Percentiles rank a stretch among this genome's conserved stretches.
Evolutionary conservation across 2,113 vertebrate genomes (phyloP).

Genomic region (Mohoua ochrocephala): DNA sequence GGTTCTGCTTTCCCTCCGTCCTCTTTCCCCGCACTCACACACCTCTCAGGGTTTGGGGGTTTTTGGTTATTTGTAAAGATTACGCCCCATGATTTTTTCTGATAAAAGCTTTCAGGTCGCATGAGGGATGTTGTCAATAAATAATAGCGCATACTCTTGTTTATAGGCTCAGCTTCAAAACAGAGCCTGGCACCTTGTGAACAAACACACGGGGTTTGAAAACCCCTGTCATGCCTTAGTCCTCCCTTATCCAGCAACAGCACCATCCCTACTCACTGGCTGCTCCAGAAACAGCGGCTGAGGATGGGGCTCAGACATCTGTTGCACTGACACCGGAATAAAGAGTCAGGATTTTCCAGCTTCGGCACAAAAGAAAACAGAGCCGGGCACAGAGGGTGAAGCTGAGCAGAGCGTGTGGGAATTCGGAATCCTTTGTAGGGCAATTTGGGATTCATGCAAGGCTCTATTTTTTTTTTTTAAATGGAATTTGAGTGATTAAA

Average conservation of each 20-base stretch:
- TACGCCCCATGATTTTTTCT: not conserved
- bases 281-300: rapidly evolving
- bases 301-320: not conserved
- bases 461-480: not conserved
- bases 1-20: not conserved
- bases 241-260: not conserved
- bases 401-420: not conserved
- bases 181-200: not conserved
- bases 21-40: not conserved
- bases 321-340: not conserved
- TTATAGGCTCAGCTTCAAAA: not conserved
- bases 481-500: not conserved
- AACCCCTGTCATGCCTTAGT: rapidly evolving
- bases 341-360: not conserved
- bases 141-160: not conserved
- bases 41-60: rapidly evolving
- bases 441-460: not conserved
- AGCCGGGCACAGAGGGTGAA: not conserved
- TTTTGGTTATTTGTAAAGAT: not conserved
- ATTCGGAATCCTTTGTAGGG: not conserved
- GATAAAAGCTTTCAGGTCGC: rapidly evolving
- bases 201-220: not conserved
- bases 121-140: rapidly evolving
- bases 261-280: not conserved
- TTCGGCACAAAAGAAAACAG: not conserved